A percentile compares a stretch with the other conserved stretches of the same genome.
Conservation (phyloP, 2,888 invertebrate genomes). For the Tetragnatha montana region DNA sequence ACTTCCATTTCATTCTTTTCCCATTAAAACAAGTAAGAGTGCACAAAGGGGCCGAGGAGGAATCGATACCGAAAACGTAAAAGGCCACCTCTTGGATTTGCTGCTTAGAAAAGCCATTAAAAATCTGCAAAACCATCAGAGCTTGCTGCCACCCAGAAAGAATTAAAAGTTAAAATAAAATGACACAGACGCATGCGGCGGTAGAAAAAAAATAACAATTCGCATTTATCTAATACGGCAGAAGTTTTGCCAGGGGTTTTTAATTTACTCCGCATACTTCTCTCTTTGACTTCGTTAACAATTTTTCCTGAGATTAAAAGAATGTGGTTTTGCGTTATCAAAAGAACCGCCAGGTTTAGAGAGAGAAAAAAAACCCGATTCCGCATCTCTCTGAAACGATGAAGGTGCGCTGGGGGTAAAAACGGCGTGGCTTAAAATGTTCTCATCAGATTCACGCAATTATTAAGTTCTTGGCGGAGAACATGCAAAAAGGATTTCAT, state of each 20-base stretch:
- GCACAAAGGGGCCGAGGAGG: constrained; percentile 39
- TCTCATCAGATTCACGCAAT: constrained; percentile 41
- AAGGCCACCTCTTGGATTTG: constrained; percentile 17
- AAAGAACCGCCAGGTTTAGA: constrained; percentile 19
- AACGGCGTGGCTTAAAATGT: constrained; percentile 20
- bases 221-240: constrained; percentile 33
- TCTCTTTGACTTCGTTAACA: constrained; percentile 26
- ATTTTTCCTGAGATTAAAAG: constrained; percentile 30
- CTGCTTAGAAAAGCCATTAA: constrained; percentile 60
- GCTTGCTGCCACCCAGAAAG: constrained; percentile 29
- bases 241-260: constrained; percentile 40
- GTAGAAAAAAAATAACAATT: constrained; percentile 44
- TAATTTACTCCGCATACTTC: constrained; percentile 34
- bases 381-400: neutral
- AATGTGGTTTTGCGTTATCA: constrained; percentile 47
- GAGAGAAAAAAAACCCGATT: constrained; percentile 31
- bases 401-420: constrained; percentile 13
- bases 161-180: constrained; percentile 60
- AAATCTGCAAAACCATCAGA: constrained; percentile 55
- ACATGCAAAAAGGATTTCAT: neutral
- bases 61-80: constrained; percentile 65
- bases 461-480: constrained; percentile 29
- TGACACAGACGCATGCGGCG: constrained; percentile 28
- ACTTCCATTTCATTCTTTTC: constrained; percentile 64
- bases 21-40: constrained; percentile 57